These are phyloP conservation scores for Cetoscarus ocellatus DNA, from an alignment of 2,797 vertebrate species.

Conservation along the genomic window DNA sequence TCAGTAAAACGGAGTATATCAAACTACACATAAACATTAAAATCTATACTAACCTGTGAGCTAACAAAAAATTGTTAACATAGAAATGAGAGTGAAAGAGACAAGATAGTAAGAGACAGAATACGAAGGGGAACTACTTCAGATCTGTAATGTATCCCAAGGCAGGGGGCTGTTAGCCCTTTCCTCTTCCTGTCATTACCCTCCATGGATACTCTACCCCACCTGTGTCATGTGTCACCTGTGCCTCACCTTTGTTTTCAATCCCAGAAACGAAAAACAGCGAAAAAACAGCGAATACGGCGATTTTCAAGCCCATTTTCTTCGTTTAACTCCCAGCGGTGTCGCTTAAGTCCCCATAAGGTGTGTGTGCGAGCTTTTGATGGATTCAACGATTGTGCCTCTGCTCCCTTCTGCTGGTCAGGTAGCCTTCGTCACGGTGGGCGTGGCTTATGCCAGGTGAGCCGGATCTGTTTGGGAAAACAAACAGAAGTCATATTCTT, in stretches of 20 bases:
- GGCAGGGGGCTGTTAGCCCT: no score
- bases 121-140: no score
- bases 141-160: no score
- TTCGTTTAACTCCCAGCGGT: neutral
- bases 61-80: no score
- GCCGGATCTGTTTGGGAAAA: neutral
- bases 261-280: constrained; percentile 27
- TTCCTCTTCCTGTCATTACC: neutral
- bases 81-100: no score
- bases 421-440: constrained; percentile 36
- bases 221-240: neutral
- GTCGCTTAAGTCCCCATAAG: rapidly evolving
- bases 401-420: constrained; percentile 11
- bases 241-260: constrained; percentile 64
- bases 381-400: neutral
- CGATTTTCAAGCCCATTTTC: constrained; percentile 47
- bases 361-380: rapidly evolving
- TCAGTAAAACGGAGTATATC: no score
- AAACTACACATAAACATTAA: no score
- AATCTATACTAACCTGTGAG: no score
- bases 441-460: constrained; percentile 49
- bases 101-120: no score
- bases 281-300: constrained; percentile 18
- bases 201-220: neutral
- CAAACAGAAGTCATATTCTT: neutral